phyloP scores from a whole-genome alignment of 2,888 invertebrate genomes.

The Zhuqinia jingwanae region DNA sequence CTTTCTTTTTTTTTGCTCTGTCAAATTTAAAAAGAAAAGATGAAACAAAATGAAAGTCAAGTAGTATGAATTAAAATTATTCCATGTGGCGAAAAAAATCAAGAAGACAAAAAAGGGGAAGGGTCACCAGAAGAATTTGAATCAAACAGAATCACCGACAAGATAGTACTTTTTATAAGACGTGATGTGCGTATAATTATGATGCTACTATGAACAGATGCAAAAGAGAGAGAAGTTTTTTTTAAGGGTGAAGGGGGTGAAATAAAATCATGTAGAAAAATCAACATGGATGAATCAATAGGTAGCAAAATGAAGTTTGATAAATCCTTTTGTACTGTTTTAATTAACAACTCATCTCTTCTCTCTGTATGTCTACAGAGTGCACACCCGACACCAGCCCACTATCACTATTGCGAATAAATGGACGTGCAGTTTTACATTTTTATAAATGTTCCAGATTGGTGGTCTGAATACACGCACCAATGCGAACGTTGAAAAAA shows the following conservation, averaged over 20 bases:
- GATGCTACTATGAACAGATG: constrained; percentile 36
- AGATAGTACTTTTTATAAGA: neutral
- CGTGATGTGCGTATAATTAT: constrained; percentile 29
- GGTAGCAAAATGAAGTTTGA: neutral
- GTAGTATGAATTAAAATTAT: constrained; percentile 12
- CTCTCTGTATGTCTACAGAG: constrained; percentile 22
- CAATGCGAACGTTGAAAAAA: neutral
- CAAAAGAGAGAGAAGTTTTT: neutral
- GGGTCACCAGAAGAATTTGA: constrained; percentile 12
- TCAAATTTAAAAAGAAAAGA: constrained; percentile 39
- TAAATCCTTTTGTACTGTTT: neutral
- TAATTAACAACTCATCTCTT: constrained; percentile 44
- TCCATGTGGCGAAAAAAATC: constrained; percentile 36
- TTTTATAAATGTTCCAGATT: constrained; percentile 30
- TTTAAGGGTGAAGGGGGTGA: neutral
- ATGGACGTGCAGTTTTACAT: neutral
- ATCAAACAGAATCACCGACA: constrained; percentile 27
- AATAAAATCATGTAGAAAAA: neutral
- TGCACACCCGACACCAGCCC: constrained; percentile 20
- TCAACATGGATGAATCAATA: neutral
- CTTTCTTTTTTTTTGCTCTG: neutral
- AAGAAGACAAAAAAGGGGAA: neutral
- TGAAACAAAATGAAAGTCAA: neutral
- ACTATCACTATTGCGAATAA: constrained; percentile 27
- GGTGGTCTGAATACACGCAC: constrained; percentile 27